These are phyloP conservation scores for Oryzaephilus surinamensis DNA, from an alignment of 1,140 invertebrate species.

Conservation along the genomic window DNA sequence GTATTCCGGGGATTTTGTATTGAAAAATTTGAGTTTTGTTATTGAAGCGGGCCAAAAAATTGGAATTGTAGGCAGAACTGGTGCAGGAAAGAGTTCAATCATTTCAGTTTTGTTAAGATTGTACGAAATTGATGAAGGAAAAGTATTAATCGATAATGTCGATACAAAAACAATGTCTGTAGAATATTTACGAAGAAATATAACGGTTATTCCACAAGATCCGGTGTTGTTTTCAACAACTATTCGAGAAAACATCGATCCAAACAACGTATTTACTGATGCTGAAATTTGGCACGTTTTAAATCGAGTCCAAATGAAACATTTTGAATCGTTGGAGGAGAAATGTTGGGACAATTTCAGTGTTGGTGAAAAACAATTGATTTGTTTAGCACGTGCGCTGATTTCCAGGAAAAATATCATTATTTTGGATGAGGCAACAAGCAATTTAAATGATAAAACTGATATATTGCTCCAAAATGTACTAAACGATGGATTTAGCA, in stretches of 20 bases:
- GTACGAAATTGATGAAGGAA: slow-evolving; percentile 46
- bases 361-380: slow-evolving; percentile 68
- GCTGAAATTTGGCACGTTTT: slow-evolving; percentile 27
- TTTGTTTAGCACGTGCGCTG: slow-evolving; percentile 69
- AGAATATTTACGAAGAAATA: slow-evolving; percentile 42
- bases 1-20: slow-evolving; percentile 58
- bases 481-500: slow-evolving; percentile 56
- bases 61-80: no score
- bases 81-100: no score
- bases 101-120: slow-evolving; percentile 62
- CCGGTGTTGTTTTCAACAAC: slow-evolving; percentile 50
- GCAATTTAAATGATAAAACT: slow-evolving; percentile 58
- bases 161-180: slow-evolving; percentile 52
- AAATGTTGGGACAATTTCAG: slow-evolving; percentile 56
- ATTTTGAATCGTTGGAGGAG: slow-evolving; percentile 16
- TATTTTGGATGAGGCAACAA: slow-evolving; percentile 65
- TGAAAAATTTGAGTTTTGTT: slow-evolving; percentile 51
- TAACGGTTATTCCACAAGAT: slow-evolving; percentile 55
- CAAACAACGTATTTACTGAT: slow-evolving; percentile 42
- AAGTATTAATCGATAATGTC: slow-evolving; percentile 53
- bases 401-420: slow-evolving; percentile 64
- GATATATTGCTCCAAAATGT: slow-evolving; percentile 58
- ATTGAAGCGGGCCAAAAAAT: slow-evolving; percentile 56
- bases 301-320: slow-evolving; percentile 31
- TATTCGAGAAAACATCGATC: slow-evolving; percentile 47